Percentiles rank a stretch among this genome's conserved stretches.
These are phyloP conservation scores for Drosophila rhopaloa DNA, from an alignment of 1,140 invertebrate genomes.

Conservation along the genomic window DNA sequence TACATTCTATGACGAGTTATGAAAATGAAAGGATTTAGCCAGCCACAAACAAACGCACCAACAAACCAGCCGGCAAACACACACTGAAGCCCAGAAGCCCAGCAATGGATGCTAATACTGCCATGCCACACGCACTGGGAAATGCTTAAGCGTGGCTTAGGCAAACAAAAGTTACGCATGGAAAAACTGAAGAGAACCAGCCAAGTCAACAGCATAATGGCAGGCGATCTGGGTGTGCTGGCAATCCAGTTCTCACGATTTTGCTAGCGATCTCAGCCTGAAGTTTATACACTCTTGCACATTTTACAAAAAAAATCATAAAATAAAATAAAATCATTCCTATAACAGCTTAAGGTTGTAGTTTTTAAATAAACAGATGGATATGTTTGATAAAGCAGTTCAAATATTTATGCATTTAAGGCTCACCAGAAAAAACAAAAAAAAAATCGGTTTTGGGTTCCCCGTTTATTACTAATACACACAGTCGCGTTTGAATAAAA, in stretches of 20 bases:
- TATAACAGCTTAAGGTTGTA: too few species aligned
- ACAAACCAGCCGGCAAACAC: constrained; percentile 28
- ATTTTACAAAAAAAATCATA: too few species aligned
- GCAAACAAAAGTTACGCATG: constrained; percentile 75
- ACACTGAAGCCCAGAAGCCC: constrained; percentile 23
- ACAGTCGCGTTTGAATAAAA: too few species aligned
- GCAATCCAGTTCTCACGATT: neutral
- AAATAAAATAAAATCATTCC: too few species aligned
- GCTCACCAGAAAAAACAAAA: too few species aligned
- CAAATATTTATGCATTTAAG: too few species aligned
- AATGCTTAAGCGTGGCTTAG: constrained; percentile 66
- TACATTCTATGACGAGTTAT: constrained; percentile 83
- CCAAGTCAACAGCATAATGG: constrained; percentile 48
- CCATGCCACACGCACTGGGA: constrained; percentile 47
- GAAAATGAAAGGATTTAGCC: constrained; percentile 81
- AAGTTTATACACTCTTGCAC: constrained; percentile 14
- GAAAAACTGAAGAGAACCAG: constrained; percentile 43
- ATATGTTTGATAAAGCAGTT: too few species aligned
- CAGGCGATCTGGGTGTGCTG: constrained; percentile 1
- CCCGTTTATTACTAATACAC: too few species aligned
- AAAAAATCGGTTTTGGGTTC: too few species aligned
- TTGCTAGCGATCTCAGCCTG: neutral
- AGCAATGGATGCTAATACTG: constrained; percentile 29
- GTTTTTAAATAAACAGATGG: too few species aligned
- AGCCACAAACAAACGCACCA: constrained; percentile 76